Conservation (phyloP, 2,888 invertebrate genomes). For the Andrena minutula region DNA sequence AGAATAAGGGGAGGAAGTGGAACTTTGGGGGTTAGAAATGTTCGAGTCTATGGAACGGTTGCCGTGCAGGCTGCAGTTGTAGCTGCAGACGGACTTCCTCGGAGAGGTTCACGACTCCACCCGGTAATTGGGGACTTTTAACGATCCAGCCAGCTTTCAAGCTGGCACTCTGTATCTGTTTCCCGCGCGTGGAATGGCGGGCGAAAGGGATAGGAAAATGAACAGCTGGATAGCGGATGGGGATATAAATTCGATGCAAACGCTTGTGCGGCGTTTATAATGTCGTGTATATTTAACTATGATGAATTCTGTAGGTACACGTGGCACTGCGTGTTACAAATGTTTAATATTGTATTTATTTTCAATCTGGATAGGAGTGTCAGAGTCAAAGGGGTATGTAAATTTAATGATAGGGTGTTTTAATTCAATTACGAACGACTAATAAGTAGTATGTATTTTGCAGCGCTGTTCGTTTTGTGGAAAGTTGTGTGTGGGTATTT, state of each 20-base stretch:
- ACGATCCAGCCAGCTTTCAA: slow-evolving; percentile 70
- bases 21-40: slow-evolving; percentile 62
- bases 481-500: too few species aligned
- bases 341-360: too few species aligned
- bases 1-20: slow-evolving; percentile 53
- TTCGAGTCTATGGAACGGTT: slow-evolving; percentile 46
- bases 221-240: slow-evolving; percentile 11
- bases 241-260: not conserved
- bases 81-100: slow-evolving; percentile 43
- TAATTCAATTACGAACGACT: too few species aligned
- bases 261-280: not conserved
- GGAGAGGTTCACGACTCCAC: slow-evolving; percentile 62
- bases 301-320: too few species aligned
- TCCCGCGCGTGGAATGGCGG: slow-evolving; percentile 52
- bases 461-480: too few species aligned
- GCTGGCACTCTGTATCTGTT: slow-evolving; percentile 67
- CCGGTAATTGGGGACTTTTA: slow-evolving; percentile 78
- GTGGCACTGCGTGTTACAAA: too few species aligned
- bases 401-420: too few species aligned
- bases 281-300: not conserved
- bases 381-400: too few species aligned
- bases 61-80: slow-evolving; percentile 40
- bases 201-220: slow-evolving; percentile 26
- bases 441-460: too few species aligned
- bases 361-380: too few species aligned